Evolutionary conservation across 2,797 vertebrate species (phyloP).

Genomic region (Melanotaenia trifasciata): DNA sequence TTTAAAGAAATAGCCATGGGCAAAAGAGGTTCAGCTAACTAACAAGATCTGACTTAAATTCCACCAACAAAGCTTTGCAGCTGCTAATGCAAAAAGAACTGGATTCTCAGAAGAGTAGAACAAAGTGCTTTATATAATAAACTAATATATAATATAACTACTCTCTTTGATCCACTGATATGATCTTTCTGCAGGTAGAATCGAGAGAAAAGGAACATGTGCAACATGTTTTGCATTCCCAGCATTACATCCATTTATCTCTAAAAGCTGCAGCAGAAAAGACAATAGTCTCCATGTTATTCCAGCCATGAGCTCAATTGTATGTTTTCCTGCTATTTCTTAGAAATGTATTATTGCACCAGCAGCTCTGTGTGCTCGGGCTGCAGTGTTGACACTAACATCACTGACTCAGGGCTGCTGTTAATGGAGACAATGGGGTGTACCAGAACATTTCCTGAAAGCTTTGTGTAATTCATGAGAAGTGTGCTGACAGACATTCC

Average conservation of each 20-base stretch:
- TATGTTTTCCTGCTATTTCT: constrained; percentile 30
- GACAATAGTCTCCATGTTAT: constrained; percentile 25
- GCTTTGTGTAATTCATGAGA: constrained; percentile 42
- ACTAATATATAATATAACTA: neutral
- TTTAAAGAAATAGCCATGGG: constrained; percentile 1
- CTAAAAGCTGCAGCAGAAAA: constrained; percentile 22
- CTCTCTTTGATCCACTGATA: neutral
- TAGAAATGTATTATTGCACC: constrained; percentile 38
- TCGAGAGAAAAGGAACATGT: constrained; percentile 3
- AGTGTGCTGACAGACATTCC: neutral
- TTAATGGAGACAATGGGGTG: constrained; percentile 43
- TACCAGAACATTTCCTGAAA: constrained; percentile 27
- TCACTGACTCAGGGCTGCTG: constrained; percentile 33
- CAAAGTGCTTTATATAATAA: neutral
- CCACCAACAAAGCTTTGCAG: neutral
- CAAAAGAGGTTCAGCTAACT: neutral
- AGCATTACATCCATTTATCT: constrained; percentile 36
- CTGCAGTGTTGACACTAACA: constrained; percentile 35
- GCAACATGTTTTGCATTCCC: constrained; percentile 6
- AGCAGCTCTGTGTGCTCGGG: constrained; percentile 21
- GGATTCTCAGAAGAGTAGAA: neutral
- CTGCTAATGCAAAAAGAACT: neutral
- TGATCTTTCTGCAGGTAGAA: constrained; percentile 13
- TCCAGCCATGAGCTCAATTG: constrained; percentile 18
- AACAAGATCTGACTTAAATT: constrained; percentile 3